Conservation (phyloP, 2,888 invertebrate genomes). For the Idaea aversata region DNA sequence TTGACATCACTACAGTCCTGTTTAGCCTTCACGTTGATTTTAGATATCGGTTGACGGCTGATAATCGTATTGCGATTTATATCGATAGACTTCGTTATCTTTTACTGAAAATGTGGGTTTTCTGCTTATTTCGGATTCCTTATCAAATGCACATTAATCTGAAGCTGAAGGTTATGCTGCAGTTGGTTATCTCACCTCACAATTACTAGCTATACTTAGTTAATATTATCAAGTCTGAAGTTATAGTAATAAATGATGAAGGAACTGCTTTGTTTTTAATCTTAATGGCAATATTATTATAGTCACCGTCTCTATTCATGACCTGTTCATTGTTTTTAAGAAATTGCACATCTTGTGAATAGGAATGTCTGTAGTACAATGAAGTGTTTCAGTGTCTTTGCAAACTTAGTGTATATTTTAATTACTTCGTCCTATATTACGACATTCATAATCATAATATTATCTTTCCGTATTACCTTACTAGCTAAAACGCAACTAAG, state of each 20-base stretch:
- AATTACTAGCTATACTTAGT: too few species aligned
- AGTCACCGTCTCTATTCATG: neutral
- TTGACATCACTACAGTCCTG: conserved; percentile 53
- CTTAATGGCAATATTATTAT: neutral
- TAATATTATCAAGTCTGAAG: neutral
- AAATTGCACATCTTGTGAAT: neutral
- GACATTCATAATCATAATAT: neutral
- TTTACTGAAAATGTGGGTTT: neutral
- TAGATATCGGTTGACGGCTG: conserved; percentile 18
- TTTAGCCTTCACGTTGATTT: conserved; percentile 35
- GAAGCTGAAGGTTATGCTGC: neutral
- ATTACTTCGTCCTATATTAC: neutral
- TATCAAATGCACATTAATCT: neutral
- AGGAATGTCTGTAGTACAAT: neutral
- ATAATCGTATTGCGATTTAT: conserved; percentile 15
- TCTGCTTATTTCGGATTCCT: neutral
- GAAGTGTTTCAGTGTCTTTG: neutral
- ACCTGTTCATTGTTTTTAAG: neutral
- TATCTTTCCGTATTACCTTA: too few species aligned
- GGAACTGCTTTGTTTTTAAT: neutral
- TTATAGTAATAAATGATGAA: neutral
- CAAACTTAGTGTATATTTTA: neutral
- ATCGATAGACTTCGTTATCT: neutral
- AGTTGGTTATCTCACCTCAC: too few species aligned
- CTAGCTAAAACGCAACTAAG: too few species aligned